phyloP scores from a whole-genome alignment of 2,797 vertebrate genomes.

The Pipistrellus nathusii region DNA sequence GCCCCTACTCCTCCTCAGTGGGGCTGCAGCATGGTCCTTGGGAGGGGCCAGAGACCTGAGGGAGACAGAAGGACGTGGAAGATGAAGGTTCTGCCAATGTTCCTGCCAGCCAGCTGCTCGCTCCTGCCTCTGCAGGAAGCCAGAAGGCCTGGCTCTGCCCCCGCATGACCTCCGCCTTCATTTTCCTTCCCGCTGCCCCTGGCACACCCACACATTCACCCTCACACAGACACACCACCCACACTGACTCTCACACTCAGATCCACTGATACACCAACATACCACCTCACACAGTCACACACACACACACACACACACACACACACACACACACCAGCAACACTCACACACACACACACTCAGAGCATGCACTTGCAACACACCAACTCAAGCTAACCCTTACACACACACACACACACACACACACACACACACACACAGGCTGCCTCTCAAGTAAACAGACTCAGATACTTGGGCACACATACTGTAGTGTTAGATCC shows the following conservation, averaged over 20 bases:
- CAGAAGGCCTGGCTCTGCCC: slow-evolving; percentile 55
- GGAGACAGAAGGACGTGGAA: slow-evolving; percentile 46
- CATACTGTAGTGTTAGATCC: neutral
- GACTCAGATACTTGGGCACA: neutral
- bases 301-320: neutral
- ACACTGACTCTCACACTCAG: neutral
- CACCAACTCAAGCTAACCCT: neutral
- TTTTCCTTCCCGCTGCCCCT: slow-evolving; percentile 11
- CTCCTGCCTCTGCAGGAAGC: slow-evolving; percentile 56
- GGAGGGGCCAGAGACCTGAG: slow-evolving; percentile 68
- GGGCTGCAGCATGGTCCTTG: slow-evolving; percentile 61
- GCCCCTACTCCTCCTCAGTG: slow-evolving; percentile 69
- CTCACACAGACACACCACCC: neutral
- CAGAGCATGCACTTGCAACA: neutral
- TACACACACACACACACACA: no score
- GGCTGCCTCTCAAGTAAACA: neutral
- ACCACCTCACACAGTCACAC: neutral
- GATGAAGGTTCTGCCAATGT: slow-evolving; percentile 33
- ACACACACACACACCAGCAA: neutral
- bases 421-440: no score
- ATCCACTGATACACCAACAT: neutral
- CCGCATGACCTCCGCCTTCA: slow-evolving; percentile 37
- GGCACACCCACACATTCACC: neutral
- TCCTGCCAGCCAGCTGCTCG: slow-evolving; percentile 61
- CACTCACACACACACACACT: neutral